Conservation (phyloP, 2,888 invertebrate species). For the Tricholauxania praeusta region DNA sequence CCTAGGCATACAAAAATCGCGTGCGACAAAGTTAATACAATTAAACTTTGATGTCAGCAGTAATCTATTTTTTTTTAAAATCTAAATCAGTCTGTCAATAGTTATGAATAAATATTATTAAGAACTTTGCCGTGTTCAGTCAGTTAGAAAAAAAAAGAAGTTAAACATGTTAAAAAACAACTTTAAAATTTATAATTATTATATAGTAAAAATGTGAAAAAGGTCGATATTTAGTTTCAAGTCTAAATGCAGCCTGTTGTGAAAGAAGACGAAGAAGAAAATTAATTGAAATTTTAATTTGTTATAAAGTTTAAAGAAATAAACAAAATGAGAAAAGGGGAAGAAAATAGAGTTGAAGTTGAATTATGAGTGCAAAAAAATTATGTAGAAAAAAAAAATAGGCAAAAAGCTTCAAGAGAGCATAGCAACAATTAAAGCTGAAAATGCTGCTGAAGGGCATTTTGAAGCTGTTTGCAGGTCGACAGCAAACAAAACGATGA, state of each 20-base stretch:
- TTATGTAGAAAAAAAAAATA: not conserved
- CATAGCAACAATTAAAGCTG: not conserved
- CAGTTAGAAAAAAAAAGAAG: conserved; percentile 5
- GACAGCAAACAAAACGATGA: too few relatives aligned
- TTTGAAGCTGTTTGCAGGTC: too few relatives aligned
- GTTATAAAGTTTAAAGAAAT: not conserved
- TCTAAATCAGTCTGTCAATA: not conserved
- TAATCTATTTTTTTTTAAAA: conserved; percentile 4
- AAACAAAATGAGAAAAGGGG: not conserved
- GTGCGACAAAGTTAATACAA: not conserved
- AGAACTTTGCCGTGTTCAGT: conserved; percentile 18
- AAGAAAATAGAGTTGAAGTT: not conserved
- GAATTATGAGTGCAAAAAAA: not conserved
- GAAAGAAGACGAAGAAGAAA: not conserved
- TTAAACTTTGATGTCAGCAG: conserved; percentile 19
- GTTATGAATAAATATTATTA: conserved; percentile 13
- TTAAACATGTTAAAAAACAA: not conserved
- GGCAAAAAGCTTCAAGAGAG: not conserved
- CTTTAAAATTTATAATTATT: not conserved
- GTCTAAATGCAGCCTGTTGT: conserved; percentile 11
- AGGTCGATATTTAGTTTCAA: not conserved
- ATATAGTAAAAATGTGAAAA: conserved; percentile 5
- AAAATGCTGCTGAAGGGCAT: not conserved
- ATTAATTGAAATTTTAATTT: not conserved
- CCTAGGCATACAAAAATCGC: not conserved